Conservation (phyloP, 1,140 invertebrate species). For the Chlorops oryzae region DNA sequence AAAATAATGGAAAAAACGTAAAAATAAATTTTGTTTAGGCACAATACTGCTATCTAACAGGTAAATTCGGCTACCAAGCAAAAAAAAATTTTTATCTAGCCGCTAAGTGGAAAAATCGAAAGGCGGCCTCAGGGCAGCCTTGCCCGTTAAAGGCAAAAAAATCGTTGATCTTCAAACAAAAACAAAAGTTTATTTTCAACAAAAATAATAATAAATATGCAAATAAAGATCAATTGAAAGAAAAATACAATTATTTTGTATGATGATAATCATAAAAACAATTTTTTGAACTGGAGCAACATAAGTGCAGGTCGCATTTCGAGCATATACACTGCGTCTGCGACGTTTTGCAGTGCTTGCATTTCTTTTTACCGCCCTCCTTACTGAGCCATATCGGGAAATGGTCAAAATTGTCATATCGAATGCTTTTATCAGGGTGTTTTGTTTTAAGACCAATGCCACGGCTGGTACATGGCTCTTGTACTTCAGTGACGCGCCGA, state of each 20-base stretch:
- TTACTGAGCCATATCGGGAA: neutral
- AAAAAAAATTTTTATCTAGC: neutral
- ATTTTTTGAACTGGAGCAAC: neutral
- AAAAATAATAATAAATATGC: too few relatives aligned
- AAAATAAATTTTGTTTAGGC: neutral
- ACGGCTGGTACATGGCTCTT: neutral
- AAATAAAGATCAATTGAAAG: too few relatives aligned
- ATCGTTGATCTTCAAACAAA: neutral
- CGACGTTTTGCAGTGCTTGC: slow-evolving; percentile 5
- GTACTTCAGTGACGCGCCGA: neutral
- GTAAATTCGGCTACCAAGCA: neutral
- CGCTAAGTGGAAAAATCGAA: neutral
- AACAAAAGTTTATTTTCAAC: neutral
- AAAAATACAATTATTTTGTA: too few relatives aligned
- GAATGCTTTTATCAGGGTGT: slow-evolving; percentile 2
- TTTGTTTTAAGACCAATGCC: neutral
- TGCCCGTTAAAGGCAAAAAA: neutral
- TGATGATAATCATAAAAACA: too few relatives aligned
- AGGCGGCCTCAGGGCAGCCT: neutral
- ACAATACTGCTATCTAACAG: neutral
- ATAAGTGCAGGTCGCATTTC: neutral
- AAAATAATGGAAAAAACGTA: neutral
- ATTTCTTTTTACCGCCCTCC: neutral
- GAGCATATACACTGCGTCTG: too few relatives aligned
- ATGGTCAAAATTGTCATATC: neutral